These are phyloP conservation scores for Drosophila infuscata DNA, from an alignment of 2,888 invertebrate genomes.

Conservation along the genomic window DNA sequence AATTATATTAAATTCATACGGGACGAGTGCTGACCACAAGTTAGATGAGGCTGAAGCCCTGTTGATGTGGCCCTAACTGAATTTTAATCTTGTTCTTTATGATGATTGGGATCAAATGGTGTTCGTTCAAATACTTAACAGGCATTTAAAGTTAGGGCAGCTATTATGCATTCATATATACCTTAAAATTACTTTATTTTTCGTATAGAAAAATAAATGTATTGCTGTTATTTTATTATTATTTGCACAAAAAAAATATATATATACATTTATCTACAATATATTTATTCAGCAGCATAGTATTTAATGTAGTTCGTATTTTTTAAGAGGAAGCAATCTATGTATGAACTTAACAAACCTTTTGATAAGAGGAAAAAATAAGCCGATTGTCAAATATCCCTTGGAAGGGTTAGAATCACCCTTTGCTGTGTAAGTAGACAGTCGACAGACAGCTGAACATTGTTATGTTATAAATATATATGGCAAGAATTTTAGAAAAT, in stretches of 20 bases:
- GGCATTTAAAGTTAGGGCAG: not conserved
- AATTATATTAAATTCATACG: conserved; percentile 20
- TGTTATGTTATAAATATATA: not conserved
- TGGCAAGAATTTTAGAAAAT: not conserved
- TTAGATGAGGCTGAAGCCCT: not conserved
- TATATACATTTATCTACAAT: too few relatives aligned
- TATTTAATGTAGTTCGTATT: not conserved
- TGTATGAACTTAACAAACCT: not conserved
- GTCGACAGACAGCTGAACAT: too few relatives aligned
- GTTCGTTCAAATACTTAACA: not conserved
- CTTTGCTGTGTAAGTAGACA: not conserved
- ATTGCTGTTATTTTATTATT: too few relatives aligned
- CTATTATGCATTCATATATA: not conserved
- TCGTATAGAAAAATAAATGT: not conserved
- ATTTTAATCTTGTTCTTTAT: not conserved
- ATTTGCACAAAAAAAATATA: not conserved
- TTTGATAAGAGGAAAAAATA: not conserved
- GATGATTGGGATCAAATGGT: not conserved
- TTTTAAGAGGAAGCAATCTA: not conserved
- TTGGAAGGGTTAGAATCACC: not conserved
- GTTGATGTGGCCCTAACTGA: not conserved
- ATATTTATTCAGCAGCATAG: not conserved
- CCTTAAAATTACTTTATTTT: not conserved
- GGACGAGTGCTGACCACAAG: not conserved
- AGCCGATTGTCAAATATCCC: not conserved